These are phyloP conservation scores for Agelaius tricolor DNA, from an alignment of 2,113 vertebrate species.

Conservation along the genomic window DNA sequence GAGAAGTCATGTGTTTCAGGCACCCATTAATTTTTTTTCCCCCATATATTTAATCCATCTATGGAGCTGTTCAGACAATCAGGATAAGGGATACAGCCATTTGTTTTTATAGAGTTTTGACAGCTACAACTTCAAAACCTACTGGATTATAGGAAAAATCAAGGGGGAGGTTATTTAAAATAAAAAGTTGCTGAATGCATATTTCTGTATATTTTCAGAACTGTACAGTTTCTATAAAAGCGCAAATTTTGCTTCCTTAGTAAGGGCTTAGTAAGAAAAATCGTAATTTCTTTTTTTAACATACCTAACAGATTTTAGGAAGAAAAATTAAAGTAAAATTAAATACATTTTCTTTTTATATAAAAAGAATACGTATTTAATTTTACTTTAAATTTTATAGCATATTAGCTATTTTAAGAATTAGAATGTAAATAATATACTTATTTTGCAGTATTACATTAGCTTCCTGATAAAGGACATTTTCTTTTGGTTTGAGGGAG, in stretches of 20 bases:
- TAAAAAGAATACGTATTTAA: too few species aligned
- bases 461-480: not conserved
- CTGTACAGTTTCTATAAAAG: not conserved
- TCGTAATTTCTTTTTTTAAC: not conserved
- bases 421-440: not conserved
- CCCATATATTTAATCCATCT: not conserved
- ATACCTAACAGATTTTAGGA: not conserved
- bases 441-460: not conserved
- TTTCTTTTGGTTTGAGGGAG: not conserved
- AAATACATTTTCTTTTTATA: not conserved
- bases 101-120: not conserved
- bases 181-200: not conserved
- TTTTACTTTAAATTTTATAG: too few species aligned
- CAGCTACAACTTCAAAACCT: not conserved
- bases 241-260: not conserved
- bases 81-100: not conserved
- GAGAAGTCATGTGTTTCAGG: not conserved
- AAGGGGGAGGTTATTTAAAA: not conserved
- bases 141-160: not conserved
- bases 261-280: not conserved
- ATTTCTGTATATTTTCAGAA: not conserved
- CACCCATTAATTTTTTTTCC: fast-evolving
- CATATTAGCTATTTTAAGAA: not conserved
- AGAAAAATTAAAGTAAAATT: not conserved
- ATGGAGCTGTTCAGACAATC: not conserved